Evolutionary conservation across 2,113 vertebrate species (phyloP), one percentile per base, ranked within the genome.

Genomic region (Cisticola juncidis): DNA sequence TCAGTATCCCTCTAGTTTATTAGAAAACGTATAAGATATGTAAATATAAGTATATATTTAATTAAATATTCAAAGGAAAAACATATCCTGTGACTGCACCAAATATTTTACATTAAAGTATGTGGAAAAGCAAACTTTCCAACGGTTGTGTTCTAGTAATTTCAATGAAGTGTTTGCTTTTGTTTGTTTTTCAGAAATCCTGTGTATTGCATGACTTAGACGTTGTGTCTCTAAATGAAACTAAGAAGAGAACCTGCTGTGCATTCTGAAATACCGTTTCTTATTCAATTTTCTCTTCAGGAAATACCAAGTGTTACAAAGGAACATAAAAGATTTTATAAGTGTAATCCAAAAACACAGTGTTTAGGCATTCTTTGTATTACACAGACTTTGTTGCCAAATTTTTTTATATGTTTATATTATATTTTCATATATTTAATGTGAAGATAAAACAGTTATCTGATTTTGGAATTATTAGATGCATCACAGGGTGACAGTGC

Each of bases 211-310:
- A 91, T 88, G 96, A 97, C 86, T 88, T 95, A 38, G 94, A 97
- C 12, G 79, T 97, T 80, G 93, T 97, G 81, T 53, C 84, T 83
- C 51, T 97, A 80, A 82, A 81, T 71, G 92, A 84, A 95, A 95
- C 65, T 70, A 95, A 93, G 94, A 95, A 90, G 92, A 97, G 72
- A 96, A 92, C 79, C 86, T 97, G 97, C 86, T 97, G 97, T 94
- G 73, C 80, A 35, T 64, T 94, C 48, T 97, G 93, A 97, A 69
- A 90, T 65, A 53, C 1, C 47, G 45, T 68, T 88, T 80, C 26
- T 61, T 82, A 29, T 20, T 94, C 23, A 8, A 2, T 87, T 89
- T 90, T 94, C 61, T 65, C 47, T 80, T 95, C 73, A 82, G 82
- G 89, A 89, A 72, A 45, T 81, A 51, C 6, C 71, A 78, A 66